A percentile compares a stretch with the other conserved stretches of the same genome.
These are phyloP conservation scores for Charadrius vociferus DNA, from an alignment of 2,113 vertebrate species.

Conservation along the genomic window DNA sequence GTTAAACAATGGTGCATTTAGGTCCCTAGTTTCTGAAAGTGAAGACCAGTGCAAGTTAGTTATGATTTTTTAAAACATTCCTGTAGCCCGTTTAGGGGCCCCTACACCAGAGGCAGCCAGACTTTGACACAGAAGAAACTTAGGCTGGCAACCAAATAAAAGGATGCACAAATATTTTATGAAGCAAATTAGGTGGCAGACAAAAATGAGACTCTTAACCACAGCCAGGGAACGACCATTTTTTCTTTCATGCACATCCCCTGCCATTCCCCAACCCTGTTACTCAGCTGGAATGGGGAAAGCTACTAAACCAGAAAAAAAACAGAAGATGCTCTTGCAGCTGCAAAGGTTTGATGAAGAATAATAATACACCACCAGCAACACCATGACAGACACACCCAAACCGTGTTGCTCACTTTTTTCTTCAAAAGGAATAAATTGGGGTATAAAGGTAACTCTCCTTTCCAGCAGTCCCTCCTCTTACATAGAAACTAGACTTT, in stretches of 20 bases:
- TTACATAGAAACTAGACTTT: not conserved
- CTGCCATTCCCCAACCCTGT: not conserved
- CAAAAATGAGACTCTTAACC: not conserved
- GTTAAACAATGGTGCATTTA: not conserved
- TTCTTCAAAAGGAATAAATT: not conserved
- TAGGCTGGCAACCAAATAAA: not conserved
- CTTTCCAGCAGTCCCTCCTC: not conserved
- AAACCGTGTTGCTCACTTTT: not conserved
- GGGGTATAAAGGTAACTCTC: not conserved
- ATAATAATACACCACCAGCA: not conserved
- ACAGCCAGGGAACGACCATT: not conserved
- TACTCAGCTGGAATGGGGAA: not conserved
- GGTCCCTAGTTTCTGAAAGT: not conserved
- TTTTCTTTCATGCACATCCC: not conserved
- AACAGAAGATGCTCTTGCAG: not conserved
- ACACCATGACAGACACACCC: no score
- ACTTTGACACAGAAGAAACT: not conserved
- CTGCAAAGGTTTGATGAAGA: not conserved
- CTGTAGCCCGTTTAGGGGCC: not conserved
- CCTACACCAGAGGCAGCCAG: not conserved
- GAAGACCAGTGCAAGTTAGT: fast-evolving
- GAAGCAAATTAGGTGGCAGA: not conserved
- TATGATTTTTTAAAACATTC: not conserved
- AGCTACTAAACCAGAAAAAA: not conserved
- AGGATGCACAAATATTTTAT: not conserved